A percentile compares a stretch with the other conserved stretches of the same genome.
phyloP scores from a whole-genome alignment of 2,888 invertebrate genomes.

The Drosophila sordidula region DNA sequence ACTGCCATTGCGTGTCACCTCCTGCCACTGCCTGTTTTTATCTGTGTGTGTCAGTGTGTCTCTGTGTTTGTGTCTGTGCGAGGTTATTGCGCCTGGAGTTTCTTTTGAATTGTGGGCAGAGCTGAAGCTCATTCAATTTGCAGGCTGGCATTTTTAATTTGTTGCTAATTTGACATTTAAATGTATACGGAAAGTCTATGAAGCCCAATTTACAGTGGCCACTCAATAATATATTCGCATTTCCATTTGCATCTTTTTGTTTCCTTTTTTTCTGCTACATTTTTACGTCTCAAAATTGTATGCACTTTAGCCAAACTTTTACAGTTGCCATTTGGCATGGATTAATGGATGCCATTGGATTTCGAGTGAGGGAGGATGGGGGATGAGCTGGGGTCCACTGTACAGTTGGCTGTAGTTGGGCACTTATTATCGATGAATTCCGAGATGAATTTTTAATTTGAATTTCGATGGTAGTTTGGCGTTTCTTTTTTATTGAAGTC shows the following conservation, averaged over 20 bases:
- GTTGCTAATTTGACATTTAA: slow-evolving; percentile 73
- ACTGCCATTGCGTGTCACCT: slow-evolving; percentile 21
- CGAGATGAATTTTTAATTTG: slow-evolving; percentile 39
- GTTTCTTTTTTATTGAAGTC: slow-evolving; percentile 13
- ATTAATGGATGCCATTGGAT: slow-evolving; percentile 6
- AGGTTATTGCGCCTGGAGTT: slow-evolving; percentile 62
- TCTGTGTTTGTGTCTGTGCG: slow-evolving; percentile 5
- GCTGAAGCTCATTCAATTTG: slow-evolving; percentile 22
- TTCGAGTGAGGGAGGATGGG: background rate
- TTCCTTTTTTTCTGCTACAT: slow-evolving; percentile 1
- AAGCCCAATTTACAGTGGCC: slow-evolving; percentile 37
- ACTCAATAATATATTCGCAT: slow-evolving; percentile 31
- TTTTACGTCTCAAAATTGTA: slow-evolving; percentile 38
- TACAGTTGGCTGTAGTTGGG: background rate
- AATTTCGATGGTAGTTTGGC: slow-evolving; percentile 8
- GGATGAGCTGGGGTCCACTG: background rate
- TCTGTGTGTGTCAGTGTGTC: slow-evolving; percentile 7
- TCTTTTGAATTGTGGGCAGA: slow-evolving; percentile 27
- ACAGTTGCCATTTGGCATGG: slow-evolving; percentile 37
- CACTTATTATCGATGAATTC: slow-evolving; percentile 33
- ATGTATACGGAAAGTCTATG: slow-evolving; percentile 41
- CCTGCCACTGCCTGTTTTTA: background rate
- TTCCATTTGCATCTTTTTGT: slow-evolving; percentile 9
- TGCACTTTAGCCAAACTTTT: slow-evolving; percentile 43
- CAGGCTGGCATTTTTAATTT: slow-evolving; percentile 70